Evolutionary conservation across 2,888 invertebrate genomes (phyloP), one percentile per base, ranked within the genome.

Genomic region (Anoncus sp.): DNA sequence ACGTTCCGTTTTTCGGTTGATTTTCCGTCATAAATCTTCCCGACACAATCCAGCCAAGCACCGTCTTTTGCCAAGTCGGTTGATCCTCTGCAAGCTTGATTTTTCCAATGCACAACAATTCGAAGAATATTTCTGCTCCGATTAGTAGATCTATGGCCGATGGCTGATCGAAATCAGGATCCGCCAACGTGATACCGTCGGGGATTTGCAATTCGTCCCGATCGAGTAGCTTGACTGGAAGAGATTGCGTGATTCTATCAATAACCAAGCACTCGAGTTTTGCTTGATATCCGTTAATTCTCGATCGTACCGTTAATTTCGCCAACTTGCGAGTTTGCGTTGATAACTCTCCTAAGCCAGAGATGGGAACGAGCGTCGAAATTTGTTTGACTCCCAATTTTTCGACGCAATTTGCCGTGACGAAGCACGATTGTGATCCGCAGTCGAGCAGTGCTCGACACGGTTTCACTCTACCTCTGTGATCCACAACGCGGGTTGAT

Each of bases 11-110:
- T 2, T 0, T 27, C 3, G 22, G 12, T 16, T 6, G 14, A 10
- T 1, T 6, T 12, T 1, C 47, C 12, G 14, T 53, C 1, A 53
- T 14, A 14, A 57, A 9, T 24, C 63, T 38, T 0, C 78, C 80
- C 5, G 75, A 63, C 18, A 73, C 49, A 1, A 82, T 45, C 79
- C 80, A 81, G 10, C 77, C 82, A 2, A 82, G 40, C 2, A 35
- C 60, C 12, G 77, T 75, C 40, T 77, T 69, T 35, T 75, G 70
- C 38, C 51, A 60, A 3, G 10, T 35, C 5, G 59, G 73, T 4
- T 70, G 70, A 16, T 47, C 62, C n/a, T 45, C 47, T 6, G 67
- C 49, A 3, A 59, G 10, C 14, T 60, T 51, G 4, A 74, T 75
- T n/a, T 72, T 38, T 1, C 77, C 66, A 14, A 57, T 10, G 12